These are phyloP conservation scores for Aplochiton taeniatus DNA, from an alignment of 2,797 vertebrate genomes.

Conservation along the genomic window DNA sequence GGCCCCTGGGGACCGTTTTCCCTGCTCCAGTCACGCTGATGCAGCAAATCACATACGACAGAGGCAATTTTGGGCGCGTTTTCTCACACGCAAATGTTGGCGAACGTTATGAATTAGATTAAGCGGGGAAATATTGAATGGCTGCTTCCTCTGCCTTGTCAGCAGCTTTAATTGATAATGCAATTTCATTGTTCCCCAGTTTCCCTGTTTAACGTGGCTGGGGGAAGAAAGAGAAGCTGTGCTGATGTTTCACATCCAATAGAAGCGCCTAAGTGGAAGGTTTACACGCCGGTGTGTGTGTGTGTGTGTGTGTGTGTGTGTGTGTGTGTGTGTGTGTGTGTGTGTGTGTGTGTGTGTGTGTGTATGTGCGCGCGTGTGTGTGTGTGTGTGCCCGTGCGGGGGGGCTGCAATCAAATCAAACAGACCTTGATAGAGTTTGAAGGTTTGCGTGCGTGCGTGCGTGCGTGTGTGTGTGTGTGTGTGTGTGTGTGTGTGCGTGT, in stretches of 20 bases:
- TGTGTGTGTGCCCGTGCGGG: background rate
- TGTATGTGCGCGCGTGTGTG: background rate
- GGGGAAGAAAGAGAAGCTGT: conserved; percentile 21
- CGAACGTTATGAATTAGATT: conserved; percentile 66
- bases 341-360: conserved; percentile 4
- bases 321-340: conserved; percentile 1
- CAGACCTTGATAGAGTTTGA: no score
- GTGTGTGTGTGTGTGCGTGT: background rate
- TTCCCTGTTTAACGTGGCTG: background rate
- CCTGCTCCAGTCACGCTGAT: conserved; percentile 52
- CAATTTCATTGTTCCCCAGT: conserved; percentile 41
- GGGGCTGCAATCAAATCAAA: no score
- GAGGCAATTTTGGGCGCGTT: conserved; percentile 67
- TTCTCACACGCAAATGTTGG: conserved; percentile 58
- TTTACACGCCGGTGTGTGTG: background rate
- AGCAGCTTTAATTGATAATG: conserved; percentile 68
- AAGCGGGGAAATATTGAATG: conserved; percentile 54
- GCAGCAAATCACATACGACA: conserved; percentile 69
- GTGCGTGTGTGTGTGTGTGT: no score
- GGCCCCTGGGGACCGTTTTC: no score
- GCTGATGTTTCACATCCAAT: conserved; percentile 29
- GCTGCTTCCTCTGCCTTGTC: conserved; percentile 52
- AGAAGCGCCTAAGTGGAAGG: conserved; percentile 15
- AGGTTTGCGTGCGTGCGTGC: no score
- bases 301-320: conserved; percentile 6